These are phyloP conservation scores for Pterophyllum scalare DNA, from an alignment of 2,113 vertebrate species.

Conservation along the genomic window DNA sequence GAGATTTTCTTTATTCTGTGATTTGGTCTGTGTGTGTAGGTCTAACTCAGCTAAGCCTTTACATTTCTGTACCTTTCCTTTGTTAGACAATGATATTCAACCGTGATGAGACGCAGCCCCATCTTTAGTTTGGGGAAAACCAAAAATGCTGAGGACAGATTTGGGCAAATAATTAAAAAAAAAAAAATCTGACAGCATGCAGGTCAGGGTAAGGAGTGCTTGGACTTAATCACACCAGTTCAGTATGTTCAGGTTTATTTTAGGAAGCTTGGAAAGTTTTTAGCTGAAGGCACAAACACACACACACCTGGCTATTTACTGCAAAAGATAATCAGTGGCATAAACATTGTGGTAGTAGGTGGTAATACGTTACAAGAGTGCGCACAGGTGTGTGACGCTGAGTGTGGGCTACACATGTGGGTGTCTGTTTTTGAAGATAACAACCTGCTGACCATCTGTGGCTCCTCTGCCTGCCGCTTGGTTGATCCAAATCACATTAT, in stretches of 20 bases:
- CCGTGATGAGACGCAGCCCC: neutral
- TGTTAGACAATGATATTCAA: neutral
- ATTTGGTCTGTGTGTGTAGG: too few species aligned
- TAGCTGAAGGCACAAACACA: neutral
- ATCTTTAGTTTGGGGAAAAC: neutral
- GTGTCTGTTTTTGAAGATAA: conserved; percentile 54
- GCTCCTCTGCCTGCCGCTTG: conserved; percentile 12
- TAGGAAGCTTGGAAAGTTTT: neutral
- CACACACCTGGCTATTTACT: neutral
- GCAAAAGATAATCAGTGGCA: conserved; percentile 13
- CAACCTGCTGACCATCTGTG: conserved; percentile 41
- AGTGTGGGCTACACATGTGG: neutral
- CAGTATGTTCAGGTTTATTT: neutral
- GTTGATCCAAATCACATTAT: conserved; percentile 46
- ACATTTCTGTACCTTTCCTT: too few species aligned
- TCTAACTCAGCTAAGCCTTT: too few species aligned
- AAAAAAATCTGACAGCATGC: neutral
- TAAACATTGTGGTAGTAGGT: conserved; percentile 5
- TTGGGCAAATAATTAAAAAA: neutral
- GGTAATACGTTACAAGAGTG: conserved; percentile 22
- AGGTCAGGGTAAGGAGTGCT: neutral
- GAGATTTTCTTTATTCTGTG: too few species aligned
- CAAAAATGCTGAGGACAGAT: too few species aligned
- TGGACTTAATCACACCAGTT: neutral
- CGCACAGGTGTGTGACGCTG: neutral